A percentile compares a stretch with the other conserved stretches of the same genome.
Evolutionary conservation across 35 echinoderm and acorn worm genomes (phyloP).

Genomic region (Hemicentrotus pulcherrimus): DNA sequence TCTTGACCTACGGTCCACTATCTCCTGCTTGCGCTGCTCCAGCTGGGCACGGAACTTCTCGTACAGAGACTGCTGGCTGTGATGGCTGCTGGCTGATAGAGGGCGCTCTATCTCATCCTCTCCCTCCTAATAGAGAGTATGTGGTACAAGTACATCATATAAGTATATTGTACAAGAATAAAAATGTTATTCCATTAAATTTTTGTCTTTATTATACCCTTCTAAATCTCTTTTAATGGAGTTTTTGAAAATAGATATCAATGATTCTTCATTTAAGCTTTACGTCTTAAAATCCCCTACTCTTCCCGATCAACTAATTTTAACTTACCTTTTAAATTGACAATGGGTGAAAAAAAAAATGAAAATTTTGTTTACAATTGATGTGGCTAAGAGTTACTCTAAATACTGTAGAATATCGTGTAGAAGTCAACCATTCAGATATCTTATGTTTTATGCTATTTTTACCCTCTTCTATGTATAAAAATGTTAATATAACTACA

Average conservation of each 20-base stretch:
- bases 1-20: constrained; percentile 74
- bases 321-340: neutral
- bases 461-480: too few species aligned
- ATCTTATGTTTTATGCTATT: too few species aligned
- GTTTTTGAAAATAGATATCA: too few species aligned
- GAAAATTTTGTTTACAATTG: too few species aligned
- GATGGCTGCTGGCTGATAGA: constrained; percentile 73
- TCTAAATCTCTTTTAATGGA: too few species aligned
- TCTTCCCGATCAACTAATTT: too few species aligned
- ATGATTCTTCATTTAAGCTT: too few species aligned
- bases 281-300: too few species aligned
- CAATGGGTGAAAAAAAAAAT: neutral
- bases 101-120: constrained; percentile 71
- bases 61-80: constrained; percentile 76
- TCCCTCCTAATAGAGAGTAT: constrained; percentile 35
- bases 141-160: neutral
- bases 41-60: constrained; percentile 92
- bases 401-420: too few species aligned
- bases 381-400: too few species aligned
- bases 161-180: neutral
- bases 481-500: too few species aligned
- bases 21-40: constrained; percentile 75
- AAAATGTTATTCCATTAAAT: neutral
- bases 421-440: too few species aligned
- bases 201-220: neutral